Conservation (phyloP, 2,113 vertebrate species). For the Uria lomvia region DNA sequence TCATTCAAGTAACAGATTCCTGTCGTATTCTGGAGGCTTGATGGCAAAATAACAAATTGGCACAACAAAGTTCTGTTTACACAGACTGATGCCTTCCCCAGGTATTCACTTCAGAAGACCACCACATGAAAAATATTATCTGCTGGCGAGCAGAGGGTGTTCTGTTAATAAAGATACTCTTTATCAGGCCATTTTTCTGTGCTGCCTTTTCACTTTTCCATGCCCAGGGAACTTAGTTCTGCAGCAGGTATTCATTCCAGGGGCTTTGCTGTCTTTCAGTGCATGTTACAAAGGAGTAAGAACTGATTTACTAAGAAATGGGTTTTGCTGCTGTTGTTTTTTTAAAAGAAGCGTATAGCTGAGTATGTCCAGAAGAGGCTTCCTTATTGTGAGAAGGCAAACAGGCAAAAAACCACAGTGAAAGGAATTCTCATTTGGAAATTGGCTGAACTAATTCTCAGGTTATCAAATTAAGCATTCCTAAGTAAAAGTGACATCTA, state of each 20-base stretch:
- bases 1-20: not conserved
- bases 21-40: not conserved
- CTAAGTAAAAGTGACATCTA: slow-evolving; percentile 44
- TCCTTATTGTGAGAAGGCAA: not conserved
- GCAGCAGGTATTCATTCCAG: not conserved
- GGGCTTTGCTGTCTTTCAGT: not conserved
- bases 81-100: not conserved
- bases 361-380: not conserved
- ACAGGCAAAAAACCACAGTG: not conserved
- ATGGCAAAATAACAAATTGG: not conserved
- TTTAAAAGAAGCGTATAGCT: not conserved
- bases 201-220: not conserved
- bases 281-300: not conserved
- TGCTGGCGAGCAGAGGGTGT: not conserved
- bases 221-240: not conserved
- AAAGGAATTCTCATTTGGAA: slow-evolving; percentile 33
- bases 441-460: slow-evolving; percentile 44
- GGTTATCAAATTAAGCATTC: slow-evolving; percentile 49
- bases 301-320: not conserved
- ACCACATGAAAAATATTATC: not conserved
- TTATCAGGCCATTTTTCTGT: not conserved
- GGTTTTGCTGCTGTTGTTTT: not conserved
- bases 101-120: not conserved
- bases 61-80: not conserved
- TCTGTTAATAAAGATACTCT: not conserved